These are phyloP conservation scores for Micromussa lordhowensis DNA, from an alignment of 92 coral and sea anemone genomes.

Conservation along the genomic window DNA sequence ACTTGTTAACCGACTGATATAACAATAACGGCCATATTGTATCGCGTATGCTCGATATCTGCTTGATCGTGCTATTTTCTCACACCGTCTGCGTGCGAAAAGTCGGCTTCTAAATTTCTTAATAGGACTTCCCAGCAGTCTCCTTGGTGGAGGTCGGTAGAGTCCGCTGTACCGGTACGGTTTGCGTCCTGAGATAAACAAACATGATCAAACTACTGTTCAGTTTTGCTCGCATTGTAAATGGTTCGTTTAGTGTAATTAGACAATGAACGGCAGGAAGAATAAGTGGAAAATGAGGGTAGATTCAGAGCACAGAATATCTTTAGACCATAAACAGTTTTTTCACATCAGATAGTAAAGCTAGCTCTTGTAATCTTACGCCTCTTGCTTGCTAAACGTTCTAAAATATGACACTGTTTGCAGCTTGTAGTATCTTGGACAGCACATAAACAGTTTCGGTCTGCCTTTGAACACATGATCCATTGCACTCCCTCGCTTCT, in stretches of 20 bases:
- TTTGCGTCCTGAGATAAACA: conserved; percentile 12
- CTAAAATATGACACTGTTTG: neutral
- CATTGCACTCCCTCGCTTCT: too few relatives aligned
- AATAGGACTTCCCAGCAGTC: conserved; percentile 30
- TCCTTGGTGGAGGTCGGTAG: conserved; percentile 14
- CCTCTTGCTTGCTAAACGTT: neutral
- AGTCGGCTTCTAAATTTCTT: conserved; percentile 6
- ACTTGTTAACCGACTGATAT: neutral
- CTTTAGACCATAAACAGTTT: neutral
- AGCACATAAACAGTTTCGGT: too few relatives aligned
- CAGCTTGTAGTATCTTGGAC: too few relatives aligned
- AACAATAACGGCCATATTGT: conserved; percentile 29
- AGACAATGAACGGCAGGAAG: neutral
- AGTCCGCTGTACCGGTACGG: conserved; percentile 14
- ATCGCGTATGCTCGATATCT: conserved; percentile 26
- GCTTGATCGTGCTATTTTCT: conserved; percentile 21
- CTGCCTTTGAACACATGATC: too few relatives aligned
- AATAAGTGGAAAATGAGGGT: neutral
- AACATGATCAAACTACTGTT: neutral
- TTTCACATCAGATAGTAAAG: neutral
- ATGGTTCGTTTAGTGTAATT: neutral
- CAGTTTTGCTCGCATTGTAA: neutral
- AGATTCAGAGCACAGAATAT: neutral
- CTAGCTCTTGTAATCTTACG: neutral
- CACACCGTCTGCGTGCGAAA: conserved; percentile 28